Percentiles rank a stretch among this genome's conserved stretches.
Evolutionary conservation across 2,888 invertebrate species (phyloP).

Genomic region (Alviniconcha strummeri): DNA sequence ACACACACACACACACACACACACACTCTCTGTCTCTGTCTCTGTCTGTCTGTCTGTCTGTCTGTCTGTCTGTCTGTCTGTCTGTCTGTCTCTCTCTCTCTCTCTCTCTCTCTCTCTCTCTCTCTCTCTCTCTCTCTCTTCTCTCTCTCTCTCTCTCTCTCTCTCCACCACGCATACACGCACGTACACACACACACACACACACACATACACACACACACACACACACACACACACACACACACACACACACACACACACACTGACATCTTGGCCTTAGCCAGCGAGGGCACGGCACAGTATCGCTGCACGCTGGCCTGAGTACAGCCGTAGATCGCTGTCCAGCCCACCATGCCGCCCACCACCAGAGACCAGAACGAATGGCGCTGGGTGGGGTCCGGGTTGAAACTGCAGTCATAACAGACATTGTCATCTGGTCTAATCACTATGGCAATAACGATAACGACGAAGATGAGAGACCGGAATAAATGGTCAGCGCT

Average conservation of each 20-base stretch:
- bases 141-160: too few species aligned
- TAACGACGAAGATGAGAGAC: not conserved
- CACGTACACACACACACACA: not conserved
- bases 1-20: too few species aligned
- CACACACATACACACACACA: not conserved
- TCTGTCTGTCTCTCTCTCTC: too few species aligned
- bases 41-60: too few species aligned
- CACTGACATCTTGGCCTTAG: conserved; percentile 54
- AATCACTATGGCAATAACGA: not conserved
- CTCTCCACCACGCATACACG: not conserved
- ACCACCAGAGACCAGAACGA: conserved; percentile 63
- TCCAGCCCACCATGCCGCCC: conserved; percentile 60
- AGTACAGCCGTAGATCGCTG: conserved; percentile 61
- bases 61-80: too few species aligned
- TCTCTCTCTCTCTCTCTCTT: too few species aligned
- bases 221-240: too few species aligned
- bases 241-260: too few species aligned
- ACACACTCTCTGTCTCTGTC: too few species aligned
- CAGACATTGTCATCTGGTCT: not conserved
- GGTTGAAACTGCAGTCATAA: conserved; percentile 53
- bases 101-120: too few species aligned
- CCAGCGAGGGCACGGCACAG: conserved; percentile 56
- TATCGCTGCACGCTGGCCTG: conserved; percentile 67
- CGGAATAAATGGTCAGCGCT: not conserved
- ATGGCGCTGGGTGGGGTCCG: conserved; percentile 62